Evolutionary conservation across 2,888 invertebrate genomes (phyloP).

Genomic region (Mesopsocus fuscifrons): DNA sequence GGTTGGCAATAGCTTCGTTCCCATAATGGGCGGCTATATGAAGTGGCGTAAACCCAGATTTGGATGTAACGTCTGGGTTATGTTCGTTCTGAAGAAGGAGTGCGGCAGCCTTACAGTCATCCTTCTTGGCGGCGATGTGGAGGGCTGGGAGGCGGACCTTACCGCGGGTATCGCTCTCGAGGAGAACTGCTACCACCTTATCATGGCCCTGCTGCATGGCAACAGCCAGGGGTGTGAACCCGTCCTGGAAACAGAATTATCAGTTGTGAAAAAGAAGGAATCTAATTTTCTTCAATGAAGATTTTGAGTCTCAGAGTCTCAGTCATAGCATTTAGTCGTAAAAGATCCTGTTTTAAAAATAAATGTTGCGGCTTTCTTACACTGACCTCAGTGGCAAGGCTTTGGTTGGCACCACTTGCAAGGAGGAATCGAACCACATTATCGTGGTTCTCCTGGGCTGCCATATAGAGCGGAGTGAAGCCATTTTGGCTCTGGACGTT

Average conservation of each 20-base stretch:
- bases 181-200: constrained; percentile 83
- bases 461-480: constrained; percentile 97
- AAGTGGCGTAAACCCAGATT: constrained; percentile 94
- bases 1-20: constrained; percentile 79
- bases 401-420: constrained; percentile 87
- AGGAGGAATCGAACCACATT: constrained; percentile 79
- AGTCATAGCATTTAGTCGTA: too few relatives aligned
- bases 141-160: constrained; percentile 90
- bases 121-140: constrained; percentile 97
- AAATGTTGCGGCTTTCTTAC: constrained; percentile 9
- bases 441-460: constrained; percentile 94
- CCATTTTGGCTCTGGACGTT: constrained; percentile 95
- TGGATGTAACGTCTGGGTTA: constrained; percentile 91
- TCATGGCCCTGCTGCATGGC: constrained; percentile 99
- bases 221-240: constrained; percentile 94
- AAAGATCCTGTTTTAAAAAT: neutral
- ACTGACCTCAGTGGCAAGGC: constrained; percentile 79
- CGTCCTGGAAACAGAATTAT: constrained; percentile 59
- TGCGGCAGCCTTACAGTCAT: constrained; percentile 90
- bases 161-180: constrained; percentile 92
- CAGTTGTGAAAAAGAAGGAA: too few relatives aligned
- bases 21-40: constrained; percentile 99
- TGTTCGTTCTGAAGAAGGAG: constrained; percentile 81
- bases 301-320: neutral
- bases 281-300: constrained; percentile 9